Evolutionary conservation across 2,797 vertebrate species (phyloP), one percentile per base, ranked within the genome.

Genomic region (Sebastiscus albofasciatus): DNA sequence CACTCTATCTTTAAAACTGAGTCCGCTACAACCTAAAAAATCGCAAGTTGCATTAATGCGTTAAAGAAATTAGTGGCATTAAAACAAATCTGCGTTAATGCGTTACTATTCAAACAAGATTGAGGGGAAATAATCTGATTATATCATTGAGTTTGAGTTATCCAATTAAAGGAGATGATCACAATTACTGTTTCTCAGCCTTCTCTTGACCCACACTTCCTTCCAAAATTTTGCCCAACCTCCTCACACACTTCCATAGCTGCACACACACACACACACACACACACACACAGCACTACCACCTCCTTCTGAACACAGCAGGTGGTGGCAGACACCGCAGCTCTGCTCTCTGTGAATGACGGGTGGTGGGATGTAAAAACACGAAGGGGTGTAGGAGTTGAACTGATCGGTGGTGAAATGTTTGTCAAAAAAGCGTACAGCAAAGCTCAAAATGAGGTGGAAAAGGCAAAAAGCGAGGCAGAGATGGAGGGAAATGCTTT

Each of bases 271-370:
- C 85, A 70, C 4, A 42, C 4, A 1, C 31, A 33, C 83, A 62
- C 3, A 9, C 54, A 11, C 79, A 72, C 10, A 52, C 64, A 71
- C 87, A 81, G 73, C 68, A 67, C 70, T 34, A 70, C 77, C 81
- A 33, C 72, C 77, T 89, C 81, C 75, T 77, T 90, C 79, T 90
- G 79, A 91, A 85, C 91, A 84, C 93, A 90, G 93, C 92, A 83
- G 92, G 93, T 42, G 91, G 87, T 87, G 84, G 82, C 88, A 91
- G 87, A 87, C 89, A 42, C 87, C 88, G 75, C 77, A 36, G 76
- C 76, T 66, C 74, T 52, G 14, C 62, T 84, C 88, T 78, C 82
- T 31, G 72, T 80, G 91, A 90, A 82, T 89, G 92, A 89, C 67
- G 84, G 90, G 79, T 66, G 84, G 90, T 67, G 83, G 88, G 89